Evolutionary conservation across 1,140 invertebrate species (phyloP).

Genomic region (Meloidogyne chitwoodi): DNA sequence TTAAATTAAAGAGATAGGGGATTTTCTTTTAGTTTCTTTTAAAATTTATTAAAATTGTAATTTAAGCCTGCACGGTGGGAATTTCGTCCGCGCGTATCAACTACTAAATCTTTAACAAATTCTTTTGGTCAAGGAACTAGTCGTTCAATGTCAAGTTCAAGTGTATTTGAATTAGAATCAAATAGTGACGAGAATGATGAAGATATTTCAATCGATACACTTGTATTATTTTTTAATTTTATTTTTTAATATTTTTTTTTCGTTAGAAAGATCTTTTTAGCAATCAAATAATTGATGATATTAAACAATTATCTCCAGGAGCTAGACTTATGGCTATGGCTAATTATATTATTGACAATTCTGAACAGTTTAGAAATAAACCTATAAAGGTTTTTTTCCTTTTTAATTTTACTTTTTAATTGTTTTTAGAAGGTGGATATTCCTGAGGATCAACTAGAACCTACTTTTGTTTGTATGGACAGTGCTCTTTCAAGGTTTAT

Average conservation of each 20-base stretch:
- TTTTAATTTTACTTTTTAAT: not conserved
- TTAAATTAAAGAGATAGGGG: too few species aligned
- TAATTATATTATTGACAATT: conserved; percentile 33
- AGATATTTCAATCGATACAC: not conserved
- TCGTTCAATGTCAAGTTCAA: not conserved
- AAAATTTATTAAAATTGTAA: too few species aligned
- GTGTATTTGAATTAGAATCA: not conserved
- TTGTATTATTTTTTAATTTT: not conserved
- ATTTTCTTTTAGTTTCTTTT: too few species aligned
- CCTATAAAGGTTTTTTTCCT: not conserved
- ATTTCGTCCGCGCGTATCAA: not conserved
- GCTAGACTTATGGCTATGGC: conserved; percentile 24
- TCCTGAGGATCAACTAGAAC: conserved; percentile 18
- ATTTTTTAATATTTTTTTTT: not conserved
- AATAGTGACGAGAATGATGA: not conserved
- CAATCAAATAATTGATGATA: conserved; percentile 22
- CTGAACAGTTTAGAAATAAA: conserved; percentile 22
- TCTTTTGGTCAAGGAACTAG: not conserved
- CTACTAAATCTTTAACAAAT: not conserved
- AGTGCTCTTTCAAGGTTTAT: conserved; percentile 6
- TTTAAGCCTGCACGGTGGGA: not conserved
- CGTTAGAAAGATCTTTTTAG: conserved; percentile 18
- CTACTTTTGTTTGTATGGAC: conserved; percentile 14
- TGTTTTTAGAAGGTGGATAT: not conserved
- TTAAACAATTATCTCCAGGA: conserved; percentile 20